These are phyloP conservation scores for Eurytoma californica DNA, from an alignment of 2,888 invertebrate genomes.

Conservation along the genomic window DNA sequence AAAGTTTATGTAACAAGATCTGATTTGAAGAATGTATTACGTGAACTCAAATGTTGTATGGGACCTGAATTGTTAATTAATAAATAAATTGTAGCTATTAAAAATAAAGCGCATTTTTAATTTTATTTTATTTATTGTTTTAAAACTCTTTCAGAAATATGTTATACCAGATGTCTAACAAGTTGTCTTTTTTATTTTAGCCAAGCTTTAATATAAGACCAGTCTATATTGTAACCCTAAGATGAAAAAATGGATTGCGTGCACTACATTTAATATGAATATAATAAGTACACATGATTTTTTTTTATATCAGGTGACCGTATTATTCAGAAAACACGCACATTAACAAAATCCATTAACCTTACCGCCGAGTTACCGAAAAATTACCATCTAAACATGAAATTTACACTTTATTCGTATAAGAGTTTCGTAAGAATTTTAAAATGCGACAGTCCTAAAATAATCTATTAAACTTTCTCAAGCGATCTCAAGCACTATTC, in stretches of 20 bases:
- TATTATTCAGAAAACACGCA: not conserved
- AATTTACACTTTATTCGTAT: slow-evolving; percentile 30
- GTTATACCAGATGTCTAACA: too few species aligned
- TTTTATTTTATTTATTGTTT: slow-evolving; percentile 12
- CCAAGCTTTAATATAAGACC: too few species aligned
- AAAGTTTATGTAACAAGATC: not conserved
- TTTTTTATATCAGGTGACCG: not conserved
- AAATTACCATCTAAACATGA: slow-evolving; percentile 13
- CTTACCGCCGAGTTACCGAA: not conserved
- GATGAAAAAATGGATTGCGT: not conserved
- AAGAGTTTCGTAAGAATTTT: not conserved
- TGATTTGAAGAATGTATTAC: slow-evolving; percentile 1
- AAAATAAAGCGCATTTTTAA: slow-evolving; percentile 13
- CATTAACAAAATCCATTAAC: slow-evolving; percentile 37
- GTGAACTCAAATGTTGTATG: slow-evolving; percentile 26
- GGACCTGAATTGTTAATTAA: slow-evolving; percentile 32
- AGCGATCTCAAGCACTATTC: too few species aligned
- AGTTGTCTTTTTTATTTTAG: not conserved
- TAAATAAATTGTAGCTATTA: slow-evolving; percentile 40
- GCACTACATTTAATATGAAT: too few species aligned
- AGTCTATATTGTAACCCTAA: not conserved
- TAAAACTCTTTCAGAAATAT: not conserved
- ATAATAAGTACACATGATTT: not conserved
- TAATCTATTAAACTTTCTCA: too few species aligned
- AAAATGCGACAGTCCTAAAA: not conserved